Evolutionary conservation across 2,113 vertebrate genomes (phyloP), one percentile per base, ranked within the genome.

Genomic region (Asarcornis scutulata): DNA sequence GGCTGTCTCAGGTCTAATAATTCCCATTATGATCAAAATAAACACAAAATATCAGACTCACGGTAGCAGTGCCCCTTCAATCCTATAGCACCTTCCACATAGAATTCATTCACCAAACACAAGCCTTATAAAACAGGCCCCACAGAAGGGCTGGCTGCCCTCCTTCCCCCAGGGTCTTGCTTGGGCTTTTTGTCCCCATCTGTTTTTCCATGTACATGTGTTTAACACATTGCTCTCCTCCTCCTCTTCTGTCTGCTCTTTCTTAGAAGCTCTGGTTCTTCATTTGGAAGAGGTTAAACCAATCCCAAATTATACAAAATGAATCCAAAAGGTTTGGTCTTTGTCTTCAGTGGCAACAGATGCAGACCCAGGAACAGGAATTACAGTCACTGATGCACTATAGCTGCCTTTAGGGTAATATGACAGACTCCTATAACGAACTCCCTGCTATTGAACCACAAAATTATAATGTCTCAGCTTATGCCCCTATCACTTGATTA

Each of bases 151-250:
- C 36, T 34, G 48, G 23, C 53, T 85, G 27, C 48, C 32, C 31
- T 52, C 11, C n/a, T 38, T 32, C 9, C 6, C 9, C 7, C 16
- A 20, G 0, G 0, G 31, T 7, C 21, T 2, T 38, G 25, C 27
- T 44, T 60, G 60, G 34, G 59, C n/a, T 53, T 48, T 72, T 15
- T 56, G 29, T 36, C 21, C 27, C n/a, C n/a, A 26, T 21, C 22
- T 55, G 13, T 68, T 48, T 44, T 67, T 13, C 17, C 36, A 7
- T 3, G 3, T 42, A 8, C 26, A 46, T 5, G 1, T 6, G 13
- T 53, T 62, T 68, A 85, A 73, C 7, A 42, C 2, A 13, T 2
- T 73, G 26, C 29, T 73, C 27, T 71, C 20, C 17, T 66, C 29
- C 18, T 85, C 17, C 4, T 81, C 4, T 0, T 76, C 53, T 26